Conservation (phyloP, 1,140 invertebrate species). For the Sitophilus oryzae region DNA sequence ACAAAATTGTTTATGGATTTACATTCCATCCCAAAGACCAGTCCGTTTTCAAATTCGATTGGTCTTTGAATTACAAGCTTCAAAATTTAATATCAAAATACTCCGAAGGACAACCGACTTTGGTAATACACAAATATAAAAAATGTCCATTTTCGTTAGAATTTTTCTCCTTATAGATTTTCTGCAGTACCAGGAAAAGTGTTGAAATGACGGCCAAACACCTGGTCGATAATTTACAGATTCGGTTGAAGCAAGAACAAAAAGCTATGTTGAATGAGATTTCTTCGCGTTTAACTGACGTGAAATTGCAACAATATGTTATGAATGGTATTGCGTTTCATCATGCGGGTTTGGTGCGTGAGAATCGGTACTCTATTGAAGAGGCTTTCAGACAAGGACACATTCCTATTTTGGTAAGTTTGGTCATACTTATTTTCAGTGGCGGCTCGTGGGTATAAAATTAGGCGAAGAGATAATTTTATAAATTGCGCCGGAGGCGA, state of each 20-base stretch:
- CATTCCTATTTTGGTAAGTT: constrained; percentile 55
- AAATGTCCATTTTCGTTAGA: constrained; percentile 4
- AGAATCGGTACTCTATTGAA: constrained; percentile 60
- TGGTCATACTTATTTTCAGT: too few relatives aligned
- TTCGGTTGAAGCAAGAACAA: constrained; percentile 50
- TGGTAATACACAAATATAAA: constrained; percentile 49
- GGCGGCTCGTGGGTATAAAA: too few relatives aligned
- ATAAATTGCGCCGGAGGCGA: too few relatives aligned
- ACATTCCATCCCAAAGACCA: constrained; percentile 44
- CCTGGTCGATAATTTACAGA: constrained; percentile 54
- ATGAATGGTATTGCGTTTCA: constrained; percentile 65
- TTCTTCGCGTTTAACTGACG: constrained; percentile 47
- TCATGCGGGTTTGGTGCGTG: constrained; percentile 65
- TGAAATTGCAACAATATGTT: constrained; percentile 46
- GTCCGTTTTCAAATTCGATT: constrained; percentile 69
- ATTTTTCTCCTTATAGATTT: constrained; percentile 50
- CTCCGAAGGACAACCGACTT: constrained; percentile 64
- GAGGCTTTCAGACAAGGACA: constrained; percentile 57
- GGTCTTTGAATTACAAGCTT: constrained; percentile 69
- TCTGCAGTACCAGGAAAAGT: constrained; percentile 72
- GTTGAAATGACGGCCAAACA: constrained; percentile 61
- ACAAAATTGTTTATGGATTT: constrained; percentile 68
- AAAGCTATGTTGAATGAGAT: constrained; percentile 48
- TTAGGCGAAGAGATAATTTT: too few relatives aligned
- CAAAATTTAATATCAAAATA: constrained; percentile 62